Percentiles rank a stretch among this genome's conserved stretches.
Evolutionary conservation across 2,113 vertebrate species (phyloP).

Genomic region (Alectura lathami): DNA sequence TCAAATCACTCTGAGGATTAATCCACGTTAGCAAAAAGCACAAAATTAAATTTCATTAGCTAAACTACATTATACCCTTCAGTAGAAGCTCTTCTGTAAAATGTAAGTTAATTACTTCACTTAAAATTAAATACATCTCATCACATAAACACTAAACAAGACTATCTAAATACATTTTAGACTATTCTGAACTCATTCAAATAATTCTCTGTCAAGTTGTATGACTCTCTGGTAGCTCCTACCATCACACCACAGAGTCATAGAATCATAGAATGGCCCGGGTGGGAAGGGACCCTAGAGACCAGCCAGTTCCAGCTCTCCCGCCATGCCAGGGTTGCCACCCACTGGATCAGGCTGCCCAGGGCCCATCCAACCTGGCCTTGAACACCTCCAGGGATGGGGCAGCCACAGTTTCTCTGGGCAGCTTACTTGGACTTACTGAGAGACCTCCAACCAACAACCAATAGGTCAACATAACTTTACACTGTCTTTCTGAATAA

Average conservation of each 20-base stretch:
- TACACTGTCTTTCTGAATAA: background rate
- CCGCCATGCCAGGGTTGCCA: too few relatives aligned
- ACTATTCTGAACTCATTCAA: background rate
- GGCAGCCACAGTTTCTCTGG: too few relatives aligned
- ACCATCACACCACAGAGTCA: background rate
- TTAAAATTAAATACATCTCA: background rate
- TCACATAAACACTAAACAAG: background rate
- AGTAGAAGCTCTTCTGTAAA: background rate
- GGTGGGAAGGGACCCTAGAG: too few relatives aligned
- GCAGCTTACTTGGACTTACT: background rate
- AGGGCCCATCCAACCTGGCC: too few relatives aligned
- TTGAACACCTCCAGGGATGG: too few relatives aligned
- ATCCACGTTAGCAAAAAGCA: background rate
- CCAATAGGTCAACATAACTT: background rate
- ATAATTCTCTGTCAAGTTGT: background rate
- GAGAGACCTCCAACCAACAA: background rate
- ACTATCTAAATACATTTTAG: background rate
- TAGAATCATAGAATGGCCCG: too few relatives aligned
- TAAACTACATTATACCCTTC: background rate
- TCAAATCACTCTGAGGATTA: background rate
- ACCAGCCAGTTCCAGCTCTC: too few relatives aligned
- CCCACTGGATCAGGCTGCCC: too few relatives aligned
- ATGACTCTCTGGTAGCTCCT: background rate
- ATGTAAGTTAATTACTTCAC: background rate
- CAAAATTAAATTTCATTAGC: background rate